These are phyloP conservation scores for Lagopus leucura DNA, from an alignment of 2,113 vertebrate species.

Conservation along the genomic window DNA sequence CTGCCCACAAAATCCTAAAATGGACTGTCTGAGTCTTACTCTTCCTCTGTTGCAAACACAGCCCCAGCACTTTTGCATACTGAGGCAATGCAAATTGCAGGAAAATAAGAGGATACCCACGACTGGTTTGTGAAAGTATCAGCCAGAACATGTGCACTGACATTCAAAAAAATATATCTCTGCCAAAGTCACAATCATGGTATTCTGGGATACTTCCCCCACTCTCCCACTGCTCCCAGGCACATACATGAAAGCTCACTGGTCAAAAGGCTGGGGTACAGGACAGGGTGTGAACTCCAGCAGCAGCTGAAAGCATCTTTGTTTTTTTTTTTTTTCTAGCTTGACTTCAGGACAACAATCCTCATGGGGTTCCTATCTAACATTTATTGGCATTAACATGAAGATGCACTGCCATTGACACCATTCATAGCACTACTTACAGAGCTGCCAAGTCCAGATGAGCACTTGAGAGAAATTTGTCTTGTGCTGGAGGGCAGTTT, in stretches of 20 bases:
- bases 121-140: background rate
- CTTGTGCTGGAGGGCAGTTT: slow-evolving; percentile 59
- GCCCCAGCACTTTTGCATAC: background rate
- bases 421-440: slow-evolving; percentile 68
- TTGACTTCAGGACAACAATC: slow-evolving; percentile 52
- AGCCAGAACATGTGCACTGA: background rate
- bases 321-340: background rate
- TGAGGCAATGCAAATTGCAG: background rate
- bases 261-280: background rate
- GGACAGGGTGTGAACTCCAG: slow-evolving; percentile 47
- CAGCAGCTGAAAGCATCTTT: slow-evolving; percentile 54
- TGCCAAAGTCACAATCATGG: background rate
- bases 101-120: background rate
- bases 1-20: background rate
- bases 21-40: background rate
- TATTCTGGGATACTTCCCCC: slow-evolving; percentile 11
- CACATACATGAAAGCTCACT: slow-evolving; percentile 33
- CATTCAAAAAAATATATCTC: background rate
- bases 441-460: slow-evolving; percentile 66
- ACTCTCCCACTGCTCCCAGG: slow-evolving; percentile 34
- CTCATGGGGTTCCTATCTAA: background rate
- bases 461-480: slow-evolving; percentile 54
- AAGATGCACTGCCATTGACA: slow-evolving; percentile 61
- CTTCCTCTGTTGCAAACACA: background rate
- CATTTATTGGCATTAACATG: slow-evolving; percentile 28